Base-by-base conservation (phyloP, 2,797 vertebrate species). In the Channa striata region DNA sequence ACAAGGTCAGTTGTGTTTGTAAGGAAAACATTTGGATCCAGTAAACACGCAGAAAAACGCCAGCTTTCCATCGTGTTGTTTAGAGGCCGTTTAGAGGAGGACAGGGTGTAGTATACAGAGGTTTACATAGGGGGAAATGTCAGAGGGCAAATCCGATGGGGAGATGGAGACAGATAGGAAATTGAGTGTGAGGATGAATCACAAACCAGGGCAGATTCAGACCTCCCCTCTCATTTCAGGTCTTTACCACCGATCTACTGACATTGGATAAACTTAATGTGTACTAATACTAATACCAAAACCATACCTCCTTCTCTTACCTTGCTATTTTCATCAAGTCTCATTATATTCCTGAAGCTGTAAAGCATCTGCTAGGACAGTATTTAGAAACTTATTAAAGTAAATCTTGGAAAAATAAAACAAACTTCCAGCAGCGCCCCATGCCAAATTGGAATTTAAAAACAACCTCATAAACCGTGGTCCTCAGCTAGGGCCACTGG, bases 311-410 rank as follows among this genome's bases (percentile, higher is more conserved):
- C 43, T 59, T 54, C 59, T 67, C 49, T 68, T 65, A 66, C 72
- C 72, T 89, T 61, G 50, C 70, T 80, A 11, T 80, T 87, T 90
- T 87, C 85, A 82, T 72, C 72, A 77, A 85, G 81, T 76, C 50
- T 72, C 72, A 78, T 60, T 79, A 74, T 86, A 84, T 84, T 90
- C 80, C 79, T 60, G 69, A 75, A 80, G 80, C 85, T 78, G 83
- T 91, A 85, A 87, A 91, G 65, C 51, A 54, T 87, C 77, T 83
- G 83, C 79, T 76, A 61, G 78, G 80, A 86, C 76, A 52, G 78
- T 78, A 86, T 90, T 92, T 89, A 88, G 81, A 81, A 91, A 85
- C 84, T 89, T 92, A 92, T 92, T 91, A 92, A 90, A 93, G 74
- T 77, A 87, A 91, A 91, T 92, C 87, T 84, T 42, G 64, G 87